A percentile compares a stretch with the other conserved stretches of the same genome.
Conservation (phyloP, 2,797 vertebrate genomes). For the Pseudochirops corinnae region DNA sequence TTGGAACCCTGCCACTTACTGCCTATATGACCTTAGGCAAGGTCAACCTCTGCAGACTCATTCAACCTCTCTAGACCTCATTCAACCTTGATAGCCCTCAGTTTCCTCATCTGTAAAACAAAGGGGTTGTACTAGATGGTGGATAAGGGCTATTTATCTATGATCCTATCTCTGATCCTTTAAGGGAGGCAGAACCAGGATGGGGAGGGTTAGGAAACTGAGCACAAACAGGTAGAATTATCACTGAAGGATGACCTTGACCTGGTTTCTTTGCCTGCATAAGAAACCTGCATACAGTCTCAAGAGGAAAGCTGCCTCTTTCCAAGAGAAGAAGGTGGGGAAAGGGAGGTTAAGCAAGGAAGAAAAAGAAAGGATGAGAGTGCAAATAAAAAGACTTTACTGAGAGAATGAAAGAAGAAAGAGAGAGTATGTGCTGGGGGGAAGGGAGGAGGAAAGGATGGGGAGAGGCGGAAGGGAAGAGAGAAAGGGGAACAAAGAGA, state of each 20-base stretch:
- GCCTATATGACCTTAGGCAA: background rate
- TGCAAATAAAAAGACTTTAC: slow-evolving; percentile 23
- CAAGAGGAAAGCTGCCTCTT: slow-evolving; percentile 3
- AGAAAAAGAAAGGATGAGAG: slow-evolving; percentile 75
- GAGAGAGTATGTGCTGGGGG: slow-evolving; percentile 5
- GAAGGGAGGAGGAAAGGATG: slow-evolving; percentile 21
- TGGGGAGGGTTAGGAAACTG: background rate
- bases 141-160: slow-evolving; percentile 45
- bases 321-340: background rate
- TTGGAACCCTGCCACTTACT: background rate
- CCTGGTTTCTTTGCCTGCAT: slow-evolving; percentile 57
- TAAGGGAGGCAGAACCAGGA: background rate
- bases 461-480: slow-evolving; percentile 4
- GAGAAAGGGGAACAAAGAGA: slow-evolving; percentile 63
- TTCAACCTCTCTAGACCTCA: too few relatives aligned
- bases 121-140: background rate
- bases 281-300: slow-evolving; percentile 36
- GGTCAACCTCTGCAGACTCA: background rate
- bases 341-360: slow-evolving; percentile 70
- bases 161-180: background rate
- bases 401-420: slow-evolving; percentile 18
- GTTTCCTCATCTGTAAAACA: background rate
- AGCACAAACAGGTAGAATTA: background rate
- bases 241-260: slow-evolving; percentile 48
- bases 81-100: background rate